These are phyloP conservation scores for Cylindroiulus punctatus DNA, from an alignment of 2,888 invertebrate species.

Conservation along the genomic window DNA sequence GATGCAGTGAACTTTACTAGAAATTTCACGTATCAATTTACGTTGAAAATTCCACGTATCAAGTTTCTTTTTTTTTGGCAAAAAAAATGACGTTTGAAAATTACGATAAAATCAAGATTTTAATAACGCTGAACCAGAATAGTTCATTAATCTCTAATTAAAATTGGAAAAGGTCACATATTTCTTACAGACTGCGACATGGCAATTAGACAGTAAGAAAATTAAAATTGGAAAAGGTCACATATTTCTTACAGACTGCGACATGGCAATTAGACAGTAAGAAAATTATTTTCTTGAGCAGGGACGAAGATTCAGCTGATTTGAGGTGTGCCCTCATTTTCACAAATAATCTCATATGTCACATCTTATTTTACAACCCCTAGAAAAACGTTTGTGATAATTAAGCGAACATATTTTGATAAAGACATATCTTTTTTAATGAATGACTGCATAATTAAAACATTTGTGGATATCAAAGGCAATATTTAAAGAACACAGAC, in stretches of 20 bases:
- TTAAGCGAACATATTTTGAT: too few species aligned
- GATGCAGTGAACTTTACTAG: neutral
- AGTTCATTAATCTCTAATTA: slow-evolving; percentile 26
- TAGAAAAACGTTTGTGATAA: too few species aligned
- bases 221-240: neutral
- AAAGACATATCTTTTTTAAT: too few species aligned
- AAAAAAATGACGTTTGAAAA: neutral
- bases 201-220: neutral
- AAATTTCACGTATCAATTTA: neutral
- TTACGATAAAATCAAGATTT: neutral
- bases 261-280: neutral
- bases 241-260: neutral
- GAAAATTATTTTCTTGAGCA: neutral
- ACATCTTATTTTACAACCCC: too few species aligned
- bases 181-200: neutral
- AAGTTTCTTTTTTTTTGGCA: neutral
- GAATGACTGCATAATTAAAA: too few species aligned
- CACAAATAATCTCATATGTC: too few species aligned
- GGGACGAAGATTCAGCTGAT: neutral
- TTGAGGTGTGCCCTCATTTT: too few species aligned
- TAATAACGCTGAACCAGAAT: neutral
- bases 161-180: neutral
- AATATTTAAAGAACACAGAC: too few species aligned
- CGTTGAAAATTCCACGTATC: too few species aligned
- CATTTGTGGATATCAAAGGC: too few species aligned